A percentile compares a stretch with the other conserved stretches of the same genome.
Conservation (phyloP, 2,797 vertebrate genomes). For the Carcharodon carcharias region DNA sequence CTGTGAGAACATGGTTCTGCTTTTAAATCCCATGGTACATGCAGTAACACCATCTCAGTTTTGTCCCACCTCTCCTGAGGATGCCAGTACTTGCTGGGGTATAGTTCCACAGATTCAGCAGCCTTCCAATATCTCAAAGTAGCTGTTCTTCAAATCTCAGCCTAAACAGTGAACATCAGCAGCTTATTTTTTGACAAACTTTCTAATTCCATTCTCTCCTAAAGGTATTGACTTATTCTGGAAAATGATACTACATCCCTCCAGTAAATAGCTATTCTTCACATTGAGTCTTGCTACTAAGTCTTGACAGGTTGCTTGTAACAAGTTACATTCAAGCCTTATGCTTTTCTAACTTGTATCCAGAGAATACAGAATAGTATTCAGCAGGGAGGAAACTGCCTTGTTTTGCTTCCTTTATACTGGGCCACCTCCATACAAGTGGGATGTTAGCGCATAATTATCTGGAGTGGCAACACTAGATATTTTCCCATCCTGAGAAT, state of each 20-base stretch:
- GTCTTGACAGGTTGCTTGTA: not conserved
- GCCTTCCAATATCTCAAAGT: not conserved
- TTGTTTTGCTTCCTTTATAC: not conserved
- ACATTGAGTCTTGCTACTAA: too few species aligned
- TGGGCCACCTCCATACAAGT: not conserved
- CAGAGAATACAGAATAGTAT: not conserved
- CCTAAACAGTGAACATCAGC: not conserved
- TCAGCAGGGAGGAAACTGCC: not conserved
- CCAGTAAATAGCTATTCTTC: not conserved
- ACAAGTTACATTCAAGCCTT: not conserved
- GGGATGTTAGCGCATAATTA: not conserved
- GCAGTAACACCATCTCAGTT: not conserved
- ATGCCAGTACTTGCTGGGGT: not conserved
- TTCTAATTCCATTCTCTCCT: not conserved
- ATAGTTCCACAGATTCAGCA: not conserved
- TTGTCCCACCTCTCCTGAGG: not conserved
- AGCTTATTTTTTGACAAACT: not conserved
- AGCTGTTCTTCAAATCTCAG: not conserved
- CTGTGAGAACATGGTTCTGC: not conserved
- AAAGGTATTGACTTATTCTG: not conserved
- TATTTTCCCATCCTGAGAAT: not conserved
- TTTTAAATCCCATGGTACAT: not conserved
- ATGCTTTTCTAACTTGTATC: not conserved
- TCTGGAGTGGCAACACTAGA: not conserved
- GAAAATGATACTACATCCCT: not conserved